Evolutionary conservation across 2,797 vertebrate genomes (phyloP).

Genomic region (Sebastes taczanowskii): DNA sequence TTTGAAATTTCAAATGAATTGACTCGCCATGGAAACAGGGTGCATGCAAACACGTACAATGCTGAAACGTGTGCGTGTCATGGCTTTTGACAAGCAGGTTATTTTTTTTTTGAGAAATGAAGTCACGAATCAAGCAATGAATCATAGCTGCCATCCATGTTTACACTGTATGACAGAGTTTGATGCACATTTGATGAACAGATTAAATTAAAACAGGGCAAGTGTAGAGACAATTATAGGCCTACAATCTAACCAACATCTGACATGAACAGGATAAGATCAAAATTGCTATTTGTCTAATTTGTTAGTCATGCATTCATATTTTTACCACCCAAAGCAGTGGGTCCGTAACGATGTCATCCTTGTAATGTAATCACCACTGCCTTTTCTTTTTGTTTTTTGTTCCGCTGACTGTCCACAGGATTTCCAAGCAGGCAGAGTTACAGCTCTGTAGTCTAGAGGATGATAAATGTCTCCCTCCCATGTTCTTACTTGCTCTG

Average conservation of each 20-base stretch:
- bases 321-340: conserved; percentile 51
- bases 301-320: conserved; percentile 29
- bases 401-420: conserved; percentile 59
- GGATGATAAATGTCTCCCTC: conserved; percentile 82
- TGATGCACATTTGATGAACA: background rate
- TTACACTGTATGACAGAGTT: conserved; percentile 4
- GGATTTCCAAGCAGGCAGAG: conserved; percentile 76
- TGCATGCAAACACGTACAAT: conserved; percentile 33
- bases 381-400: conserved; percentile 26
- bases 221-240: background rate
- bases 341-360: conserved; percentile 43
- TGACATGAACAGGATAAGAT: background rate
- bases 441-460: conserved; percentile 75
- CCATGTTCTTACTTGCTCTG: conserved; percentile 81
- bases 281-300: background rate
- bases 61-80: conserved; percentile 38
- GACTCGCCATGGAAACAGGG: conserved; percentile 54
- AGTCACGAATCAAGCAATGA: conserved; percentile 11
- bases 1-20: conserved; percentile 55
- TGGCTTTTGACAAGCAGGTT: conserved; percentile 9
- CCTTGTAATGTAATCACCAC: conserved; percentile 66
- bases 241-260: background rate
- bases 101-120: conserved; percentile 21
- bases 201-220: background rate
- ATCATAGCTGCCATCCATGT: background rate